These are phyloP conservation scores for Hucho hucho DNA, from an alignment of 2,113 vertebrate genomes.

Conservation along the genomic window DNA sequence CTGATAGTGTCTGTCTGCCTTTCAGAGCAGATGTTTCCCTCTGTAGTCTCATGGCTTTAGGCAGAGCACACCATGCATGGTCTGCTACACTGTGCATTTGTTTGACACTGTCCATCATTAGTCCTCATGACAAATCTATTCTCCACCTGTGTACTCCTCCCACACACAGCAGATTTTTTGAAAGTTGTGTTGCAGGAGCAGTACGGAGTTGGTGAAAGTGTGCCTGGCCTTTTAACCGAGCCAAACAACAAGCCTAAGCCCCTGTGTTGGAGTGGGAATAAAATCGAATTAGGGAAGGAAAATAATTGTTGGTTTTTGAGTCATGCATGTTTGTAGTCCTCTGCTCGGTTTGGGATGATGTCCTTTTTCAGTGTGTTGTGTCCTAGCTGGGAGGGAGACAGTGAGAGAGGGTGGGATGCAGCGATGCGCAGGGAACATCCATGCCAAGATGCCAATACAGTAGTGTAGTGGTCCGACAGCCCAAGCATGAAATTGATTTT, in stretches of 20 bases:
- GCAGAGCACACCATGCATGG: not conserved
- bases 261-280: not conserved
- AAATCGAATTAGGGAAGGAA: not conserved
- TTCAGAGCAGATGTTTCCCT: not conserved
- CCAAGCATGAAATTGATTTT: slow-evolving; percentile 35
- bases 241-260: not conserved
- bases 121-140: not conserved
- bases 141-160: not conserved
- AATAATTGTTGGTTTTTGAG: not conserved
- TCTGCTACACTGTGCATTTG: not conserved
- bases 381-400: not conserved
- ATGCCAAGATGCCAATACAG: slow-evolving; percentile 22
- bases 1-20: not conserved
- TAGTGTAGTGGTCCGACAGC: slow-evolving; percentile 10
- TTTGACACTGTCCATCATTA: not conserved
- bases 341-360: too few relatives aligned
- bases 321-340: too few relatives aligned
- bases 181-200: not conserved
- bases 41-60: not conserved
- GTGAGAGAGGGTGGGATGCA: slow-evolving; percentile 1
- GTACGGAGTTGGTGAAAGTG: not conserved
- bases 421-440: slow-evolving; percentile 3
- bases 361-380: not conserved
- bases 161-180: not conserved
- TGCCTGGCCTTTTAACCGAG: not conserved